Evolutionary conservation across 2,113 vertebrate species (phyloP), one percentile per base, ranked within the genome.

Genomic region (Pachyramphus minor): DNA sequence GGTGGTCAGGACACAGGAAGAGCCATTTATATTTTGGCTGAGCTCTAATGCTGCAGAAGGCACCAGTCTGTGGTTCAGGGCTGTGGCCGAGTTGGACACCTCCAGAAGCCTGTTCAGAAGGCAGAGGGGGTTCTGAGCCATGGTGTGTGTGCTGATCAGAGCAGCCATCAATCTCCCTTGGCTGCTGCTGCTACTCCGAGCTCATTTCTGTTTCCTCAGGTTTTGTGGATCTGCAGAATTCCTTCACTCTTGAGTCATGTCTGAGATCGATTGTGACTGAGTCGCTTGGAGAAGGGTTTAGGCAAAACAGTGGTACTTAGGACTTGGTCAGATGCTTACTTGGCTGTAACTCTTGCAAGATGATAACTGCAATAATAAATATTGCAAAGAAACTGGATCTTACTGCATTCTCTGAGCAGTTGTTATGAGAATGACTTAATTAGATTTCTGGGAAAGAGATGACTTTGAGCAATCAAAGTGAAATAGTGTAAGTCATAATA

Each of bases 361-460:
- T 83, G 69, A 39, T 79, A 84, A 63, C 60, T 55, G 33, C 50
- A 74, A 7, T 93, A 79, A 91, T 77, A 86, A 94, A 87, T 95
- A 68, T 31, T 90, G 64, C 72, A 56, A 59, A 67, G 76, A 56
- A 93, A 62, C 33, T n/a, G 58, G 59, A 82, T 89, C 27, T n/a
- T 78, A 22, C 4, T 62, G 33, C 4, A 0, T 74, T 88, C 39
- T 56, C 59, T 77, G 59, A 71, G 35, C 75, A 66, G 75, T 73
- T 88, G 71, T 72, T 92, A 73, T 17, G 59, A 71, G 79, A 90
- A 86, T 68, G 27, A 47, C 50, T 90, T 91, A 30, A 90, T 88
- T 45, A 28, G 55, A 47, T 88, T 90, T 77, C 60, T 78, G 84
- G 91, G 83, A 81, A 85, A 23, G 50, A 44, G 30, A 31, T 84